Conservation (phyloP, 2,797 vertebrate species). For the Onychomys leucogaster region DNA sequence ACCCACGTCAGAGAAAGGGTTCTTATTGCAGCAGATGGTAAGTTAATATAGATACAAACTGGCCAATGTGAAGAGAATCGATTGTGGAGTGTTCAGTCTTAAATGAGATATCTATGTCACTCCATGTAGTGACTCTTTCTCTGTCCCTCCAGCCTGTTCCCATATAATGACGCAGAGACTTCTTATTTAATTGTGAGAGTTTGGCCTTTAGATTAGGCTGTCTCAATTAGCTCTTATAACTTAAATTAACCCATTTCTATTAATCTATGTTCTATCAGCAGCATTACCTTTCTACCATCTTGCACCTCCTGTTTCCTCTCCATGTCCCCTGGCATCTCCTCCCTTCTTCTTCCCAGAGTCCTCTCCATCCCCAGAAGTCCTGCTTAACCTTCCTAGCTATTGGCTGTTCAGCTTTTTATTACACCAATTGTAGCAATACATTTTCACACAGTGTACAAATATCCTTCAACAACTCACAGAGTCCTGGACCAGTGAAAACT, state of each 20-base stretch:
- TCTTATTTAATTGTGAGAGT: not conserved
- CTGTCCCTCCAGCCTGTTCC: not conserved
- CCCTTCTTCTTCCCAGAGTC: not conserved
- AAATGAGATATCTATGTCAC: not conserved
- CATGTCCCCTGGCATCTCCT: not conserved
- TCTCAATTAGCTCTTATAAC: not conserved
- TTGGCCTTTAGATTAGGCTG: not conserved
- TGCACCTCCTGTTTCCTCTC: not conserved
- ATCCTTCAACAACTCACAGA: not conserved
- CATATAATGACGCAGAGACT: not conserved
- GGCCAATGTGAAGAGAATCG: not conserved
- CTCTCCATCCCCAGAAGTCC: not conserved
- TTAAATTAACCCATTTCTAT: not conserved
- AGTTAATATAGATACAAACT: not conserved
- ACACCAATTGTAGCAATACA: not conserved
- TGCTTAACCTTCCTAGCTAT: not conserved
- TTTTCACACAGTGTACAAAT: not conserved
- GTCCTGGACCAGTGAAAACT: not conserved
- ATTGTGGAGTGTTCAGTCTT: not conserved
- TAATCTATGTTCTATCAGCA: not conserved
- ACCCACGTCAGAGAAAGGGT: not conserved
- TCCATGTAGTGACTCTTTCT: not conserved
- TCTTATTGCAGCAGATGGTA: not conserved
- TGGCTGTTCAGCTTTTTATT: not conserved
- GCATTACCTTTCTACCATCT: not conserved